Conservation (phyloP, 2,888 invertebrate genomes). For the Nemotelus nigrinus region DNA sequence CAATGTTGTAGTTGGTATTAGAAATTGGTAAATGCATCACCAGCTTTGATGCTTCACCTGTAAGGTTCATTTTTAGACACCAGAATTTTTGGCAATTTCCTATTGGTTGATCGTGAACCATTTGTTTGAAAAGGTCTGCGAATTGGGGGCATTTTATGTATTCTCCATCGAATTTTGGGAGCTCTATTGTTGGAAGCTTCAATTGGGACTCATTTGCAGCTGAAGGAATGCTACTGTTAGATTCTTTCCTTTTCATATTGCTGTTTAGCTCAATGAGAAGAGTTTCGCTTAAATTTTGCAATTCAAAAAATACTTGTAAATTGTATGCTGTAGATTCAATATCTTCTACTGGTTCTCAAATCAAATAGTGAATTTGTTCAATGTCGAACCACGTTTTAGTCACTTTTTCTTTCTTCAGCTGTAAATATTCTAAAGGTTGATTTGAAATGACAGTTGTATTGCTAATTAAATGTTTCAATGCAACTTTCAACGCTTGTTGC, state of each 20-base stretch:
- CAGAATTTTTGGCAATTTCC: slow-evolving; percentile 46
- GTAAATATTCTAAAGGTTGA: not conserved
- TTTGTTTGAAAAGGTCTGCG: slow-evolving; percentile 13
- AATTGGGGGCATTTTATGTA: slow-evolving; percentile 29
- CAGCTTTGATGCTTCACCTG: slow-evolving; percentile 43
- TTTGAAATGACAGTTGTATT: not conserved
- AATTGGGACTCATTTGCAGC: not conserved
- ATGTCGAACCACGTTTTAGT: not conserved
- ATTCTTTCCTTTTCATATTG: not conserved
- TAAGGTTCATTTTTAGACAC: slow-evolving; percentile 45
- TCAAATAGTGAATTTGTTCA: not conserved
- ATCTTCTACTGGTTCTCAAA: not conserved
- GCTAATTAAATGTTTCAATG: not conserved
- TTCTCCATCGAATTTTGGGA: slow-evolving; percentile 27
- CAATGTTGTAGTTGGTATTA: slow-evolving; percentile 44
- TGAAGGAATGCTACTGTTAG: not conserved
- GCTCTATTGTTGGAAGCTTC: slow-evolving; percentile 20
- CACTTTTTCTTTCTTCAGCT: not conserved
- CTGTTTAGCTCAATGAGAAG: not conserved
- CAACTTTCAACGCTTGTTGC: not conserved
- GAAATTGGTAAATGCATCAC: slow-evolving; percentile 43
- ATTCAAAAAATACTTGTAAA: not conserved
- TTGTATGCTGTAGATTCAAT: not conserved
- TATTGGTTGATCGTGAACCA: slow-evolving; percentile 28
- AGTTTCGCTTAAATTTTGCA: not conserved